These are phyloP conservation scores for Corythornis vintsioides DNA, from an alignment of 2,113 vertebrate species.

Conservation along the genomic window DNA sequence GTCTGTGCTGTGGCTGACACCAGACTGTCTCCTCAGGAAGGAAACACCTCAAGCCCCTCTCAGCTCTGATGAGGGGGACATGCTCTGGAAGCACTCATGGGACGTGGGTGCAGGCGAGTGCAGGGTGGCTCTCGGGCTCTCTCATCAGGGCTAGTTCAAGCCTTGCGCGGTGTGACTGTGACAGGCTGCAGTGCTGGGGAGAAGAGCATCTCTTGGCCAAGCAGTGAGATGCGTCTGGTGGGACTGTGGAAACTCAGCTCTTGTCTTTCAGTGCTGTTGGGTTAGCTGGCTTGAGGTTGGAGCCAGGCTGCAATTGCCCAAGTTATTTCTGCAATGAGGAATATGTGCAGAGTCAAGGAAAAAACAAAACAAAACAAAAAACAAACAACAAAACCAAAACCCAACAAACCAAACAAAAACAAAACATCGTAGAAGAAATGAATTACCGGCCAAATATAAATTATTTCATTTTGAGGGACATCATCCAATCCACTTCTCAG, in stretches of 20 bases:
- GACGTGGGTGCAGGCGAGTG: neutral
- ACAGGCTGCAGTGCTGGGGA: neutral
- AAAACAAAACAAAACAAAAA: slow-evolving; percentile 21
- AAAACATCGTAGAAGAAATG: slow-evolving; percentile 6
- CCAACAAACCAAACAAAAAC: no score
- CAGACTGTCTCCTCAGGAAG: neutral
- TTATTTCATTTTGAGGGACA: slow-evolving; percentile 36
- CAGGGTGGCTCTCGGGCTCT: neutral
- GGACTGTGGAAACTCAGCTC: neutral
- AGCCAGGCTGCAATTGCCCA: slow-evolving; percentile 9
- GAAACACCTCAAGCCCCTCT: neutral
- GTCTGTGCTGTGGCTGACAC: neutral
- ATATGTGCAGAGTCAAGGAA: slow-evolving; percentile 50
- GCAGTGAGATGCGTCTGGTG: neutral
- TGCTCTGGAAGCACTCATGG: neutral
- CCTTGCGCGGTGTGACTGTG: fast-evolving
- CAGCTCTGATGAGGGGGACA: neutral
- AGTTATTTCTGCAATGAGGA: slow-evolving; percentile 57
- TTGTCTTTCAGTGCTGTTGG: neutral
- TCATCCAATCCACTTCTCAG: slow-evolving; percentile 29
- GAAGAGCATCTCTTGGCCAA: neutral
- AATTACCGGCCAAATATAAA: slow-evolving; percentile 48
- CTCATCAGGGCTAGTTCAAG: fast-evolving
- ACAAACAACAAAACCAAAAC: no score
- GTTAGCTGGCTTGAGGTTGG: slow-evolving; percentile 4